Evolutionary conservation across 2,888 invertebrate genomes (phyloP).

Genomic region (Drosophila anomalata): DNA sequence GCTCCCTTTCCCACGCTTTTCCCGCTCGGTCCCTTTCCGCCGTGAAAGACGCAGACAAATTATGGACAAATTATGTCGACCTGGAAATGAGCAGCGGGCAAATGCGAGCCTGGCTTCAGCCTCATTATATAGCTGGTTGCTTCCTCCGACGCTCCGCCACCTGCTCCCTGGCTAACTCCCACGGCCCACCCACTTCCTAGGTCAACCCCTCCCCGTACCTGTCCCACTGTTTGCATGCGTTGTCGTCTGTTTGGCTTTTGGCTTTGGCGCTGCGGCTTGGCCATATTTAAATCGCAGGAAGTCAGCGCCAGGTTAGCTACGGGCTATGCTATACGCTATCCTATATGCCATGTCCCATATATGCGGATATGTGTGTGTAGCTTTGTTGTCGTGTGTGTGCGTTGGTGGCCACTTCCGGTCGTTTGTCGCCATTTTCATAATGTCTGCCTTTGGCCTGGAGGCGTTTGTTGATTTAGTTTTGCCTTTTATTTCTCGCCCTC

Average conservation of each 20-base stretch:
- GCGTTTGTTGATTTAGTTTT: constrained; percentile 66
- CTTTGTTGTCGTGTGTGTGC: constrained; percentile 13
- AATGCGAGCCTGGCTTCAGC: constrained; percentile 66
- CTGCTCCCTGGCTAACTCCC: constrained; percentile 21
- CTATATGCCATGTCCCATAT: constrained; percentile 14
- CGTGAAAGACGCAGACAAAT: constrained; percentile 80
- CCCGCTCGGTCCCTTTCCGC: background rate
- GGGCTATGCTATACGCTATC: constrained; percentile 57
- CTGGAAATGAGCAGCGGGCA: constrained; percentile 81
- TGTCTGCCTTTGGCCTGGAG: constrained; percentile 52
- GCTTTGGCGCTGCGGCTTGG: constrained; percentile 47
- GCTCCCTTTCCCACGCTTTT: background rate
- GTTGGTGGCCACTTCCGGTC: constrained; percentile 67
- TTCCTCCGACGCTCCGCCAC: constrained; percentile 55
- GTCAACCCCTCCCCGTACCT: constrained; percentile 3
- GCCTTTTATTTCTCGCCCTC: constrained; percentile 22
- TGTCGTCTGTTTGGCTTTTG: constrained; percentile 70
- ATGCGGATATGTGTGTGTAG: constrained; percentile 4
- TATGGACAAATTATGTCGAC: constrained; percentile 83
- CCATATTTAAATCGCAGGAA: constrained; percentile 75
- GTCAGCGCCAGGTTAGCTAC: constrained; percentile 61
- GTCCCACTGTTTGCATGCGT: constrained; percentile 54
- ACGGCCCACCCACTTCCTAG: background rate
- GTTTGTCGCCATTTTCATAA: constrained; percentile 78
- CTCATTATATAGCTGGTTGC: constrained; percentile 69